A percentile compares a stretch with the other conserved stretches of the same genome.
phyloP scores from a whole-genome alignment of 2,113 vertebrate genomes.

The Paralichthys olivaceus region DNA sequence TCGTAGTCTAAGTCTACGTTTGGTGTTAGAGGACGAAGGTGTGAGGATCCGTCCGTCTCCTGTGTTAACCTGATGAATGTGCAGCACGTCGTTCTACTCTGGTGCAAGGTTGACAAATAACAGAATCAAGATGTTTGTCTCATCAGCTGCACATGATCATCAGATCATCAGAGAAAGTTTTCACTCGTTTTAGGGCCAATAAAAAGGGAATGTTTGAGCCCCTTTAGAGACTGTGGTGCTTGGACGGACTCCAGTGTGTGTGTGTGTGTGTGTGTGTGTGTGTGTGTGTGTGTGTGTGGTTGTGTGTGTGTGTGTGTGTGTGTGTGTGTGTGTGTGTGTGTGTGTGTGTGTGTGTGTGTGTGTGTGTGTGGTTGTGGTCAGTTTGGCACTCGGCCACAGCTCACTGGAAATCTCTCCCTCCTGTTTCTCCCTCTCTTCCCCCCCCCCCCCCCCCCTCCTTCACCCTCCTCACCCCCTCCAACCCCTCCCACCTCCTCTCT shows the following conservation, averaged over 20 bases:
- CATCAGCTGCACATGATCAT: too few species aligned
- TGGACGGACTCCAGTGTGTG: slow-evolving; percentile 53
- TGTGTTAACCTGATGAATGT: too few species aligned
- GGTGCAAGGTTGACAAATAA: too few species aligned
- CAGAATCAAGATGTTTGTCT: too few species aligned
- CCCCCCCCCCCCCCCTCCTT: not conserved
- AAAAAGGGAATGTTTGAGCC: slow-evolving; percentile 61
- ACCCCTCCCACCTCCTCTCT: not conserved
- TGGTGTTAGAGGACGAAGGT: too few species aligned
- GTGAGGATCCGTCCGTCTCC: too few species aligned
- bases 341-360: not conserved
- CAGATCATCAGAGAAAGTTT: slow-evolving; percentile 8
- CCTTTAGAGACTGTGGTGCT: slow-evolving; percentile 39
- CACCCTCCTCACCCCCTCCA: slow-evolving; percentile 3
- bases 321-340: too few species aligned
- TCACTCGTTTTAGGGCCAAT: slow-evolving; percentile 34
- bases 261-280: slow-evolving; percentile 13
- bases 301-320: not conserved
- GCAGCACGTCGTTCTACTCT: too few species aligned
- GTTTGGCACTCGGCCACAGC: slow-evolving; percentile 45
- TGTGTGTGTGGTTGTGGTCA: slow-evolving; percentile 38
- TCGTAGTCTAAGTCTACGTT: too few species aligned
- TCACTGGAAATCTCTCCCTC: slow-evolving; percentile 42
- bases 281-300: slow-evolving; percentile 8
- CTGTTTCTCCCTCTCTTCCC: slow-evolving; percentile 1